Conservation (phyloP, 2,797 vertebrate species). For the Chrysocyon brachyurus region DNA sequence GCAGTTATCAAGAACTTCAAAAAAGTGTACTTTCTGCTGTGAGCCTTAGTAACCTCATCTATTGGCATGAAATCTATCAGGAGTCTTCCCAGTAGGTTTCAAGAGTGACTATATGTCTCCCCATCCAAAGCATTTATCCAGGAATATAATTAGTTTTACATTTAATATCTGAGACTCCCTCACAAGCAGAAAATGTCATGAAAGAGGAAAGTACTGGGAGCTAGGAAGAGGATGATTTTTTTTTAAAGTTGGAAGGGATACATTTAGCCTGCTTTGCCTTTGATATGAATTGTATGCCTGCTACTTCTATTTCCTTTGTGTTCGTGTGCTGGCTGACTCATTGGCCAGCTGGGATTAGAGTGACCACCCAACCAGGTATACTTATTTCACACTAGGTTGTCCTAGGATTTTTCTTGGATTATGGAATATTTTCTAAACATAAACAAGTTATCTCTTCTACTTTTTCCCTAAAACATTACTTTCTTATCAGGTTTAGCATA, state of each 20-base stretch:
- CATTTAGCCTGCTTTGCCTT: not conserved
- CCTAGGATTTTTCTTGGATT: not conserved
- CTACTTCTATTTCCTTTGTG: not conserved
- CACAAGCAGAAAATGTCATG: not conserved
- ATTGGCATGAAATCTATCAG: not conserved
- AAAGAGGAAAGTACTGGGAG: not conserved
- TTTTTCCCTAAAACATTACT: not conserved
- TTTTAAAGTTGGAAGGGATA: not conserved
- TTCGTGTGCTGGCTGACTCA: not conserved
- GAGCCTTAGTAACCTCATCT: not conserved
- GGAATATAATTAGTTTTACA: slow-evolving; percentile 47
- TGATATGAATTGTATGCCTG: not conserved
- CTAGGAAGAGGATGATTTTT: not conserved
- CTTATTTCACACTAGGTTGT: not conserved
- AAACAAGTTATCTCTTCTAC: not conserved
- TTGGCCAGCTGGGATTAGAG: not conserved
- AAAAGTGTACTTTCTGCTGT: not conserved
- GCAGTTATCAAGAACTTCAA: not conserved
- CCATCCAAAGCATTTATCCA: not conserved
- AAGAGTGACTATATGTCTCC: not conserved
- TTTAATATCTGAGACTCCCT: slow-evolving; percentile 26
- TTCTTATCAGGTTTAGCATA: not conserved
- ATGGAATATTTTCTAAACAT: not conserved
- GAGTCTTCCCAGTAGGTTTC: not conserved
- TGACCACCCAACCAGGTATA: not conserved